Evolutionary conservation across 2,113 vertebrate species (phyloP).

Genomic region (Spermophilus dauricus): DNA sequence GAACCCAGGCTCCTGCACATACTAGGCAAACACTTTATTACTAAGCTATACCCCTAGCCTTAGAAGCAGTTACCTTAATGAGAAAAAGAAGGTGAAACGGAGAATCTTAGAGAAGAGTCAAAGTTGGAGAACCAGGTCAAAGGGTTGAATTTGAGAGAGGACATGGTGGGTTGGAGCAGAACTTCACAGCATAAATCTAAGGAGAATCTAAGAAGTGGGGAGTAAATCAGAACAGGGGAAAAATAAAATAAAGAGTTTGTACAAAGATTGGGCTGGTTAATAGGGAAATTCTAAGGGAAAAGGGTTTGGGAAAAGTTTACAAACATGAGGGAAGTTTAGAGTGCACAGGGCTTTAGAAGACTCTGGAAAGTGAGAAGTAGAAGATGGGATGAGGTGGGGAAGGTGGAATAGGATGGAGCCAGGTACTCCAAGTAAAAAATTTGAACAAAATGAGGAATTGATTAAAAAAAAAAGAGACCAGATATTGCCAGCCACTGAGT

Average conservation of each 20-base stretch:
- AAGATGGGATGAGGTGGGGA: no score
- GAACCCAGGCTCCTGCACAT: not conserved
- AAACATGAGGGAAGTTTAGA: not conserved
- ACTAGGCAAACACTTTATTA: not conserved
- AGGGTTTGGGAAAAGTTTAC: not conserved
- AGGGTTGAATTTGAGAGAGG: not conserved
- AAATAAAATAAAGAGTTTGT: not conserved
- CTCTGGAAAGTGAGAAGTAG: not conserved
- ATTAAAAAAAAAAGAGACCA: not conserved
- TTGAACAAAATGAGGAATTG: conserved; percentile 17
- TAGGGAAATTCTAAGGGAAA: not conserved
- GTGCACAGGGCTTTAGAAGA: not conserved
- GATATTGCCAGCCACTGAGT: not conserved
- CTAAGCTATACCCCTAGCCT: not conserved
- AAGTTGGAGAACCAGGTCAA: not conserved
- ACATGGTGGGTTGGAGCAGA: no score
- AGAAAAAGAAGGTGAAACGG: not conserved
- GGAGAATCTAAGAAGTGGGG: accelerated
- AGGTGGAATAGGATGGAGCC: not conserved
- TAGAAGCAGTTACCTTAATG: not conserved
- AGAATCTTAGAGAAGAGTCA: not conserved
- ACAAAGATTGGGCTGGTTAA: not conserved
- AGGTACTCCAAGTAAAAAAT: not conserved
- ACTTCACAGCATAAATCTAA: not conserved
- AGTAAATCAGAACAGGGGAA: not conserved